Conservation (phyloP, 2,797 vertebrate genomes). For the Spondyliosoma cantharus region DNA sequence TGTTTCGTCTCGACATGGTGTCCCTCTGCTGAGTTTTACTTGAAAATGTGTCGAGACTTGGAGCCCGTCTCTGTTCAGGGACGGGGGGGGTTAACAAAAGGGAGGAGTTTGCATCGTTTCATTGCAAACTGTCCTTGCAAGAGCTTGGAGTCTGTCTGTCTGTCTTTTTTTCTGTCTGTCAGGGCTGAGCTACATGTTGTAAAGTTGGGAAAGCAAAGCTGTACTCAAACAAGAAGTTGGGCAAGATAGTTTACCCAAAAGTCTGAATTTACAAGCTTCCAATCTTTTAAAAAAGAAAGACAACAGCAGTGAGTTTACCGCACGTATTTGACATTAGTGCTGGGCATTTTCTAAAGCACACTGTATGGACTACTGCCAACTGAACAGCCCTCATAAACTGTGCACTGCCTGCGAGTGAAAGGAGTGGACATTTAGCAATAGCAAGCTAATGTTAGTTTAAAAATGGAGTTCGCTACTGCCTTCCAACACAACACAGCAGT, state of each 20-base stretch:
- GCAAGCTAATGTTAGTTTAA: too few relatives aligned
- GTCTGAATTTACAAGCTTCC: conserved; percentile 10
- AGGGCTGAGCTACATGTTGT: conserved; percentile 19
- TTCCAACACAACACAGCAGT: too few relatives aligned
- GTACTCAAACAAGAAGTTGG: conserved; percentile 18
- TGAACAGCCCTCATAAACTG: not conserved
- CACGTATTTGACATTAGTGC: conserved; percentile 13
- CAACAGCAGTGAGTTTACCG: conserved; percentile 27
- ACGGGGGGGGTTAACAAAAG: conserved; percentile 28
- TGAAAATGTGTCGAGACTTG: conserved; percentile 37
- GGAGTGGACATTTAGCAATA: not conserved
- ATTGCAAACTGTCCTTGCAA: conserved; percentile 43
- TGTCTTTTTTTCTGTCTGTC: conserved; percentile 13
- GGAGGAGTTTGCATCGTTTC: conserved; percentile 47
- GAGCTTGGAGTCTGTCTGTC: conserved; percentile 55
- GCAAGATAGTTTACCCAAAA: not conserved
- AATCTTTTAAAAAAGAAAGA: conserved; percentile 12
- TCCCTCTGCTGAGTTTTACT: conserved; percentile 57
- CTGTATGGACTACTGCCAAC: too few relatives aligned
- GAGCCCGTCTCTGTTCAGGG: conserved; percentile 53
- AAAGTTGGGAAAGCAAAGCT: conserved; percentile 17
- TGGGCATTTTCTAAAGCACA: conserved; percentile 23
- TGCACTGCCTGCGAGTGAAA: not conserved
- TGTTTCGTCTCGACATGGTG: conserved; percentile 68
- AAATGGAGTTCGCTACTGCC: too few relatives aligned